A percentile compares a stretch with the other conserved stretches of the same genome.
Conservation (phyloP, 1,140 invertebrate species). For the Hirudo medicinalis region DNA sequence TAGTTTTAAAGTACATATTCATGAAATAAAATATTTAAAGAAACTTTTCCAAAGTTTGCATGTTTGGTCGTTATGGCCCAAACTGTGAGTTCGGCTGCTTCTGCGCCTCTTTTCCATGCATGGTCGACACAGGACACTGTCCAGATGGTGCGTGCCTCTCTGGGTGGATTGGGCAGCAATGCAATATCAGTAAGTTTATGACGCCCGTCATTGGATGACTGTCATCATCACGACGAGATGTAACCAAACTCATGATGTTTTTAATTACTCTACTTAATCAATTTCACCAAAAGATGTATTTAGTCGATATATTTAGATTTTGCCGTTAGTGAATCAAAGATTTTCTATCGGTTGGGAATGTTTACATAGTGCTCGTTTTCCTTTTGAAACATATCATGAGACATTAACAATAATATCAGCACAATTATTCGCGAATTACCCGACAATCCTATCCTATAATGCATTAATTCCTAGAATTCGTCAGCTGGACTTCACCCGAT, state of each 20-base stretch:
- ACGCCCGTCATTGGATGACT: not conserved
- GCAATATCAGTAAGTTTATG: constrained; percentile 1
- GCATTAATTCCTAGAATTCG: not conserved
- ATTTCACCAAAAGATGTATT: too few relatives aligned
- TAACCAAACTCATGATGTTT: too few relatives aligned
- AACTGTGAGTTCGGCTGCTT: constrained; percentile 10
- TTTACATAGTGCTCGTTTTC: too few relatives aligned
- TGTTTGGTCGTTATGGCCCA: not conserved
- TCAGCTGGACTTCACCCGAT: not conserved
- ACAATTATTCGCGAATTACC: too few relatives aligned
- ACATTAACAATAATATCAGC: too few relatives aligned
- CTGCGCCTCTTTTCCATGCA: not conserved
- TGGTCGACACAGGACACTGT: not conserved
- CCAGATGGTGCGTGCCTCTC: not conserved
- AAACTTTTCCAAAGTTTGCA: not conserved
- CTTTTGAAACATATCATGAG: too few relatives aligned
- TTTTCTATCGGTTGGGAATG: too few relatives aligned
- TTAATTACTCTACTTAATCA: too few relatives aligned
- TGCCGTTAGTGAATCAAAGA: too few relatives aligned
- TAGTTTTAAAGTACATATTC: not conserved
- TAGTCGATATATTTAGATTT: too few relatives aligned
- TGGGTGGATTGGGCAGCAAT: not conserved
- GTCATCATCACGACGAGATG: too few relatives aligned
- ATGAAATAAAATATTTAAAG: not conserved
- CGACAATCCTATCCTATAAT: too few relatives aligned